These are phyloP conservation scores for Ariopsis seemanni DNA, from an alignment of 2,113 vertebrate species.

Conservation along the genomic window DNA sequence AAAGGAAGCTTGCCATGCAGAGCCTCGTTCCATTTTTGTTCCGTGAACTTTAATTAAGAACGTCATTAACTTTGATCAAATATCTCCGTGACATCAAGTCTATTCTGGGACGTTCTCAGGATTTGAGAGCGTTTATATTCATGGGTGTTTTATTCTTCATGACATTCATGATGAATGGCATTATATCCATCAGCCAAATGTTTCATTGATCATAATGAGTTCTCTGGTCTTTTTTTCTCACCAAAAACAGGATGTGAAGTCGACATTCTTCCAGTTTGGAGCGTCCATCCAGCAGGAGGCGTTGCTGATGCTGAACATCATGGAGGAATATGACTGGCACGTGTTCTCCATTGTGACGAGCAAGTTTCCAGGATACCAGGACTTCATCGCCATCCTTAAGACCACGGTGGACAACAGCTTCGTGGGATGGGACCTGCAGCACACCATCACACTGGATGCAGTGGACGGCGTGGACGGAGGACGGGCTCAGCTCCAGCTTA, in stretches of 20 bases:
- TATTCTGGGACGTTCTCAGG: slow-evolving; percentile 23
- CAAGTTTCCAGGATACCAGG: slow-evolving; percentile 94
- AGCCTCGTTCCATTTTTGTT: slow-evolving; percentile 33
- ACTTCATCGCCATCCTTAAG: slow-evolving; percentile 94
- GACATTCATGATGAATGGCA: background rate
- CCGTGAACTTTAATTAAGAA: slow-evolving; percentile 41
- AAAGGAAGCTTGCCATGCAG: slow-evolving; percentile 19
- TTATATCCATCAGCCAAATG: background rate
- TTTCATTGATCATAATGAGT: background rate
- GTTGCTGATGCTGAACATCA: slow-evolving; percentile 94
- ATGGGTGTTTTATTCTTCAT: slow-evolving; percentile 1
- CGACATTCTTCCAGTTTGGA: slow-evolving; percentile 97
- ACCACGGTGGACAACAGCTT: slow-evolving; percentile 97
- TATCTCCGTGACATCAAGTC: slow-evolving; percentile 26
- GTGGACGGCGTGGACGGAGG: slow-evolving; percentile 82
- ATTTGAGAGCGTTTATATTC: slow-evolving; percentile 14
- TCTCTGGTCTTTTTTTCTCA: background rate
- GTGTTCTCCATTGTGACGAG: slow-evolving; percentile 96
- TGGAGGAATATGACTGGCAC: slow-evolving; percentile 99
- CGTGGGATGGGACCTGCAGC: slow-evolving; percentile 98
- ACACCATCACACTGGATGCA: slow-evolving; percentile 85
- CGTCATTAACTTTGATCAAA: slow-evolving; percentile 44
- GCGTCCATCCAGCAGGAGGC: slow-evolving; percentile 98
- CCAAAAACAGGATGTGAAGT: slow-evolving; percentile 84
- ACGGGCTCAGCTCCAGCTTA: slow-evolving; percentile 89